Evolutionary conservation across 2,797 vertebrate species (phyloP).

Genomic region (Austrolebias charrua): DNA sequence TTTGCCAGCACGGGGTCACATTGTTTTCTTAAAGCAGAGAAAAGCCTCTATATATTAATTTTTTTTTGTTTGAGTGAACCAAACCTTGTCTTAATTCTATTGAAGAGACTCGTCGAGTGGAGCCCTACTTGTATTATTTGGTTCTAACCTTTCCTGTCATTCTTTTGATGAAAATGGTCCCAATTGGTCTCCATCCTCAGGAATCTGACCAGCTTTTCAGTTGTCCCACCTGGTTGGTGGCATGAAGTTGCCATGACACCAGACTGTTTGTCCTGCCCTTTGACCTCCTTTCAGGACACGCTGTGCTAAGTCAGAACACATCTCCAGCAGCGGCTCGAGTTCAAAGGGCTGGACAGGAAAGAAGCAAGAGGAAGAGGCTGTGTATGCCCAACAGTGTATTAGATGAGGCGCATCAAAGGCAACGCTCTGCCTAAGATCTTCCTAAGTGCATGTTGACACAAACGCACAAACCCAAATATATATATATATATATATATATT

Average conservation of each 20-base stretch:
- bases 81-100: background rate
- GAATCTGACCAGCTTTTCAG: slow-evolving; percentile 17
- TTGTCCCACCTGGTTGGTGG: slow-evolving; percentile 42
- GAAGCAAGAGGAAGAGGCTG: slow-evolving; percentile 35
- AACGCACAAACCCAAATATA: slow-evolving; percentile 37
- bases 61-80: too few relatives aligned
- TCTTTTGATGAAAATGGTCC: slow-evolving; percentile 6
- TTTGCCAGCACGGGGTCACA: too few relatives aligned
- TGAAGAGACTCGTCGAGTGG: background rate
- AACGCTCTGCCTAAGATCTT: slow-evolving; percentile 27
- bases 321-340: slow-evolving; percentile 67
- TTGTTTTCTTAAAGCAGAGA: too few relatives aligned
- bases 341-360: slow-evolving; percentile 53
- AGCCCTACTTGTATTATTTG: background rate
- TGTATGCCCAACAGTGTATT: slow-evolving; percentile 55
- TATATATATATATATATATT: slow-evolving; percentile 14
- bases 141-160: background rate
- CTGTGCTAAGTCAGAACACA: slow-evolving; percentile 74
- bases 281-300: slow-evolving; percentile 74
- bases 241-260: slow-evolving; percentile 78
- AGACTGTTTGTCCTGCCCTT: slow-evolving; percentile 79
- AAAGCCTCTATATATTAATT: too few relatives aligned
- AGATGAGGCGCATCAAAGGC: slow-evolving; percentile 66
- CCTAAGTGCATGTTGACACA: slow-evolving; percentile 51
- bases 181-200: background rate